Percentiles rank a stretch among this genome's conserved stretches.
These are phyloP conservation scores for Poeciliopsis presidionis DNA, from an alignment of 2,797 vertebrate species.

Conservation along the genomic window DNA sequence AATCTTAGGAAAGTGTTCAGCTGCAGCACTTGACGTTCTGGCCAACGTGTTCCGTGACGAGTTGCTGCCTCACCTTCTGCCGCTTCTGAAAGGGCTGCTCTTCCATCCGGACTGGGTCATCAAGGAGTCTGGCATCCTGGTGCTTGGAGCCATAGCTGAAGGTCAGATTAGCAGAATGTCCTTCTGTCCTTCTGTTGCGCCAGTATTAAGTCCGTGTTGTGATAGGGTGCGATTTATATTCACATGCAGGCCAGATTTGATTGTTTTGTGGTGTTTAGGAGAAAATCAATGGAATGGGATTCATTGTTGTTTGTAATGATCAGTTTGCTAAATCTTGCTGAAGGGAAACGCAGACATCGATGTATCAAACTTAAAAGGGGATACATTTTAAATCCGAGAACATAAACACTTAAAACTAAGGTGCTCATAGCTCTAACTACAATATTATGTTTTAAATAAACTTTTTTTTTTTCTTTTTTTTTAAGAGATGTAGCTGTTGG, in stretches of 20 bases:
- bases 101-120: constrained; percentile 96
- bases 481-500: neutral
- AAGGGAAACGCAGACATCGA: too few species aligned
- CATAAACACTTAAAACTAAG: too few species aligned
- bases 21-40: constrained; percentile 90
- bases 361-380: too few species aligned
- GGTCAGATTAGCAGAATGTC: constrained; percentile 70
- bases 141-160: constrained; percentile 93
- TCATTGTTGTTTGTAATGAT: too few species aligned
- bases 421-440: too few species aligned
- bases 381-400: too few species aligned
- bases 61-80: constrained; percentile 91
- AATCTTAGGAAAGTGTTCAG: constrained; percentile 90
- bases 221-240: neutral
- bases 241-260: neutral
- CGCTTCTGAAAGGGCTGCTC: constrained; percentile 90
- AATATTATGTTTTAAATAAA: too few species aligned
- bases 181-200: neutral
- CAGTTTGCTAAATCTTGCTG: too few species aligned
- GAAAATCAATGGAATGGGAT: too few species aligned
- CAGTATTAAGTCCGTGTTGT: neutral
- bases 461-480: too few species aligned
- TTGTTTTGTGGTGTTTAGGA: too few species aligned
- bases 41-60: constrained; percentile 96
- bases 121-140: constrained; percentile 95